Evolutionary conservation across 1,140 invertebrate genomes (phyloP).

Genomic region (Yoshiicerus persimilis): DNA sequence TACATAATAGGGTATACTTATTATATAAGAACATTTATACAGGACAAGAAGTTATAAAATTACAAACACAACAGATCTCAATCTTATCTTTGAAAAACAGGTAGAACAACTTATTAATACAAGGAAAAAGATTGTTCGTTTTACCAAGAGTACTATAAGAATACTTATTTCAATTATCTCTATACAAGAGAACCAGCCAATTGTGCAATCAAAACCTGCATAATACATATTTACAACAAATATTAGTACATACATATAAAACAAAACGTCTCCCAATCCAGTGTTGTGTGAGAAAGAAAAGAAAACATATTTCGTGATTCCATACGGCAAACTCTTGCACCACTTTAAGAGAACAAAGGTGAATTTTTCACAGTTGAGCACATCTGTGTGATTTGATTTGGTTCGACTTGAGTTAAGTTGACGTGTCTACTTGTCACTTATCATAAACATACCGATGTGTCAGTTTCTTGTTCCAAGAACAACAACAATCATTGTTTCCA

Average conservation of each 20-base stretch:
- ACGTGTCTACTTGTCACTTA: slow-evolving; percentile 9
- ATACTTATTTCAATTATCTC: too few relatives aligned
- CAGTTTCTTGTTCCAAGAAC: neutral
- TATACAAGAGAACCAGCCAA: neutral
- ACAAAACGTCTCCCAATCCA: neutral
- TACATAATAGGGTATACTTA: too few relatives aligned
- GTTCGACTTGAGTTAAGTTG: neutral
- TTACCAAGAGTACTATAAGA: neutral
- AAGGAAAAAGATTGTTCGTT: neutral
- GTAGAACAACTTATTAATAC: slow-evolving; percentile 6
- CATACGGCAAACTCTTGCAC: neutral
- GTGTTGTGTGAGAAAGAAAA: neutral
- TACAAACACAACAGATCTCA: neutral
- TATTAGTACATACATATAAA: neutral
- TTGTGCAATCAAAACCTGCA: neutral
- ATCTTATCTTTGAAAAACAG: neutral
- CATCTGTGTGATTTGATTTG: neutral
- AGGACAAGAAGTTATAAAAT: too few relatives aligned
- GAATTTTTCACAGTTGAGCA: neutral
- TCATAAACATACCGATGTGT: neutral
- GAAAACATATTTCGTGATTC: neutral
- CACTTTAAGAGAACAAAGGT: neutral
- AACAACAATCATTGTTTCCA: neutral
- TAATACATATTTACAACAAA: neutral
- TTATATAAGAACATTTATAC: too few relatives aligned